Conservation (phyloP, 2,888 invertebrate genomes). For the Schrankia costaestrigalis region DNA sequence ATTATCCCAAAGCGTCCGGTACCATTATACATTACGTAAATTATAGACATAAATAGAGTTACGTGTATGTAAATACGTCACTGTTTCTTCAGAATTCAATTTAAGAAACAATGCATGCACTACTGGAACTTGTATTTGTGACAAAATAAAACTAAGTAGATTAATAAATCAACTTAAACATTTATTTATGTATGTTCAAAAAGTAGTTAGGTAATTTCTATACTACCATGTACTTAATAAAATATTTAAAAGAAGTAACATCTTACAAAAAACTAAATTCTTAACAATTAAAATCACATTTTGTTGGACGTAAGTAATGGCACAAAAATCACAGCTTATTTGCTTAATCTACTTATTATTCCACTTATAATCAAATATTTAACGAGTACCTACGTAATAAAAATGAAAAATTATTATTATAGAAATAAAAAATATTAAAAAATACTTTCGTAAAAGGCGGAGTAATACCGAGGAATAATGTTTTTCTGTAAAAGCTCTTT, state of each 20-base stretch:
- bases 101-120: conserved; percentile 6
- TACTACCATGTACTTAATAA: background rate
- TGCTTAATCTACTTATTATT: background rate
- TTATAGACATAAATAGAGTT: conserved; percentile 3
- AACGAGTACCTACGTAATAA: too few relatives aligned
- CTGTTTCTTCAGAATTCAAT: too few relatives aligned
- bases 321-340: conserved; percentile 3
- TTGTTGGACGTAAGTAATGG: background rate
- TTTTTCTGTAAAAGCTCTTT: conserved; percentile 5
- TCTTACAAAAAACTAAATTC: too few relatives aligned
- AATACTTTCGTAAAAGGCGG: conserved; percentile 4
- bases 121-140: conserved; percentile 9
- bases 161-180: conserved; percentile 1
- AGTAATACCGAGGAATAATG: conserved; percentile 5
- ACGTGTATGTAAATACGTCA: conserved; percentile 10
- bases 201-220: background rate
- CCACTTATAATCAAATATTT: background rate
- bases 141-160: conserved; percentile 7
- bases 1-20: too few relatives aligned
- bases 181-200: background rate
- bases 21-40: background rate
- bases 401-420: background rate
- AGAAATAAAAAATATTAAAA: background rate
- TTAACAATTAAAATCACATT: conserved; percentile 1
- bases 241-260: background rate